Conservation (phyloP, 2,888 invertebrate genomes). For the Uloborus plumipes region DNA sequence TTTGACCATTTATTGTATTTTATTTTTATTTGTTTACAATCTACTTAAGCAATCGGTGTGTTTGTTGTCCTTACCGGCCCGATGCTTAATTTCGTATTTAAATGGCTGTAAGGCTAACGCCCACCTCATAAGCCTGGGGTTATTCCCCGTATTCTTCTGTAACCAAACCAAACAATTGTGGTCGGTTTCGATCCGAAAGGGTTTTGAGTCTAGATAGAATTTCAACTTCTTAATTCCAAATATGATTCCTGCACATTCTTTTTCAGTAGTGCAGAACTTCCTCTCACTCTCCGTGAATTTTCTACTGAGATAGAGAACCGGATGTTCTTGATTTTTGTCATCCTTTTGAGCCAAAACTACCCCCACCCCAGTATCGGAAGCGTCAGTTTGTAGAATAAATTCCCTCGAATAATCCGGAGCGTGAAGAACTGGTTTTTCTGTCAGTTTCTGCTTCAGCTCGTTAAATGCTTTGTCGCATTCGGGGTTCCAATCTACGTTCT, state of each 20-base stretch:
- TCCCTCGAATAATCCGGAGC: background rate
- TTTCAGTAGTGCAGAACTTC: background rate
- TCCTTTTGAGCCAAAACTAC: background rate
- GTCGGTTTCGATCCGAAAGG: background rate
- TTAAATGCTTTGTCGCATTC: background rate
- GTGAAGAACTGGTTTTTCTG: background rate
- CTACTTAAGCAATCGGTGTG: background rate
- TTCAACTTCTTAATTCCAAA: background rate
- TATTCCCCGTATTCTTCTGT: background rate
- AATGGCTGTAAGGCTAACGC: background rate
- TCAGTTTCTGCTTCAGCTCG: background rate
- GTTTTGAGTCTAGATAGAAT: background rate
- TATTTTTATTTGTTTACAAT: too few relatives aligned
- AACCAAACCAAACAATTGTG: background rate
- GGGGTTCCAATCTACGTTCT: background rate
- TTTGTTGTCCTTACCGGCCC: background rate
- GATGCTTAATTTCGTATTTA: background rate
- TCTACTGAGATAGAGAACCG: too few relatives aligned
- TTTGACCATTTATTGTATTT: too few relatives aligned
- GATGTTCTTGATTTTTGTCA: background rate
- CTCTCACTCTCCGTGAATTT: background rate
- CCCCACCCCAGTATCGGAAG: slow-evolving; percentile 1
- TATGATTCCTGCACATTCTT: background rate
- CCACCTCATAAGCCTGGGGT: background rate
- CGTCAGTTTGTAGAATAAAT: slow-evolving; percentile 1